Conservation (phyloP, 2,888 invertebrate genomes). For the Sabatieria punctata region DNA sequence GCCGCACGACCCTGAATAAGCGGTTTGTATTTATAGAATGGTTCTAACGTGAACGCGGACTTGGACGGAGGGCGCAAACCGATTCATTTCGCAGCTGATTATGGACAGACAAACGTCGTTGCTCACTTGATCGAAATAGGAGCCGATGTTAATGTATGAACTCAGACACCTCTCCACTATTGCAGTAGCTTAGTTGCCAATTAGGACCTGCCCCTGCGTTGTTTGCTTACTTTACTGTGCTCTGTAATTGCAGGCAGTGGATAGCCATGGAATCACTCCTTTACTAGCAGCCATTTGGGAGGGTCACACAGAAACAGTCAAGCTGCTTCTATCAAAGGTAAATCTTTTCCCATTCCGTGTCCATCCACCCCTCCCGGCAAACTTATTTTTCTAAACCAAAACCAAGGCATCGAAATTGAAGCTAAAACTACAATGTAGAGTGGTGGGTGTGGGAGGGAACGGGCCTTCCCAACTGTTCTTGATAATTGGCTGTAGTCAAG, state of each 20-base stretch:
- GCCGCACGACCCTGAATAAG: too few relatives aligned
- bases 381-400: too few relatives aligned
- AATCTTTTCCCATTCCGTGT: too few relatives aligned
- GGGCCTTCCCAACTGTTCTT: too few relatives aligned
- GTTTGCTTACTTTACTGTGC: too few relatives aligned
- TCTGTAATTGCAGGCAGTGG: slow-evolving; percentile 66
- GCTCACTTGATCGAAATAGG: slow-evolving; percentile 71
- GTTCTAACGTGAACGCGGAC: slow-evolving; percentile 48
- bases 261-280: slow-evolving; percentile 86
- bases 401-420: too few relatives aligned
- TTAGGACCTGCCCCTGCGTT: not conserved
- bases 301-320: slow-evolving; percentile 77
- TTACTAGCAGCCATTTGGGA: slow-evolving; percentile 90
- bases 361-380: too few relatives aligned
- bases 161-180: not conserved
- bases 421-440: too few relatives aligned
- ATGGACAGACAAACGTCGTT: slow-evolving; percentile 74
- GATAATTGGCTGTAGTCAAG: too few relatives aligned
- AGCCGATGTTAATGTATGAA: slow-evolving; percentile 72
- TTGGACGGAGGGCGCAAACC: slow-evolving; percentile 79
- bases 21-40: slow-evolving; percentile 5
- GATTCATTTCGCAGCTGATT: slow-evolving; percentile 79
- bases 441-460: too few relatives aligned
- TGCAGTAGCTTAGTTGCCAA: not conserved
- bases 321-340: slow-evolving; percentile 66